A percentile compares a stretch with the other conserved stretches of the same genome.
Evolutionary conservation across 1,140 invertebrate genomes (phyloP).

Genomic region (Trinorchestia longiramus): DNA sequence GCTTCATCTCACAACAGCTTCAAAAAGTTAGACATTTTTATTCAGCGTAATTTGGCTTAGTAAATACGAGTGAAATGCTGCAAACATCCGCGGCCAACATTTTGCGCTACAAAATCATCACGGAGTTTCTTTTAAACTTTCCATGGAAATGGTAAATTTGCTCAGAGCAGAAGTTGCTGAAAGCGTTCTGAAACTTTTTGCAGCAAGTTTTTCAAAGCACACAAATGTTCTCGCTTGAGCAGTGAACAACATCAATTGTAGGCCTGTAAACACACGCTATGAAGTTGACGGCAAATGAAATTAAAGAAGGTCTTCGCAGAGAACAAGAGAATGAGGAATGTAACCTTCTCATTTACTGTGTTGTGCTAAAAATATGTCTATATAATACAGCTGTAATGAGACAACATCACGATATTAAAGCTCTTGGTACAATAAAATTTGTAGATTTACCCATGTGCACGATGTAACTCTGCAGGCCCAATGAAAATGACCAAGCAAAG

Average conservation of each 20-base stretch:
- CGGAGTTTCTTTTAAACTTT: background rate
- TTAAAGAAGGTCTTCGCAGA: background rate
- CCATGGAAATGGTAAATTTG: slow-evolving; percentile 8
- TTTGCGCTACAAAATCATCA: background rate
- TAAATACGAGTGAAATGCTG: background rate
- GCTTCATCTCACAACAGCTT: background rate
- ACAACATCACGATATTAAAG: background rate
- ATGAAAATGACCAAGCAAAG: background rate
- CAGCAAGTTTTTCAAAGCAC: background rate
- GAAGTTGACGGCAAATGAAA: background rate
- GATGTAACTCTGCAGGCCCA: background rate
- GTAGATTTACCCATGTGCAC: background rate
- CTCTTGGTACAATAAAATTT: background rate
- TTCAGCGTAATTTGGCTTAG: background rate
- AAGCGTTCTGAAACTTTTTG: background rate
- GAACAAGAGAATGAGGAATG: background rate
- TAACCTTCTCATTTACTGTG: background rate
- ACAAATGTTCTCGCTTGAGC: slow-evolving; percentile 6
- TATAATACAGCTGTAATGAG: background rate
- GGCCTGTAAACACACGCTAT: background rate
- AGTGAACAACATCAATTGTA: background rate
- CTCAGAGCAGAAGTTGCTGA: background rate
- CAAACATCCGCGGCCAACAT: background rate
- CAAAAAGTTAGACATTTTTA: background rate
- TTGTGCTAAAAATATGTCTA: background rate